Conservation (phyloP, 2,888 invertebrate species). For the Prenolepis imparis region DNA sequence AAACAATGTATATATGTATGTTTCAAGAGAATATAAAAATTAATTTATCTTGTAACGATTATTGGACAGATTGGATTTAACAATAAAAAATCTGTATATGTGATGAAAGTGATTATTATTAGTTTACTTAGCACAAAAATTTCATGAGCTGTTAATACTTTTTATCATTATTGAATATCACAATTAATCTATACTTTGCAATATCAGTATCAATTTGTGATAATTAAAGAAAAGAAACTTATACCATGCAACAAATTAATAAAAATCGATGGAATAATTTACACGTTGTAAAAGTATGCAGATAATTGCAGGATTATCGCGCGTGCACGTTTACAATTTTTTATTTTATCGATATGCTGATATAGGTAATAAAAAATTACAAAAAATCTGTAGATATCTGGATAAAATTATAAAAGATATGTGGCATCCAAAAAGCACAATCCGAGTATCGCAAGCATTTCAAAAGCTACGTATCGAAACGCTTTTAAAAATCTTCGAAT, state of each 20-base stretch:
- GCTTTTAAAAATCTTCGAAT: conserved; percentile 20
- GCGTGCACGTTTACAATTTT: not conserved
- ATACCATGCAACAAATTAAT: not conserved
- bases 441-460: conserved; percentile 3
- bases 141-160: not conserved
- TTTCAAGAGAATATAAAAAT: not conserved
- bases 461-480: conserved; percentile 28
- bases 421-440: not conserved
- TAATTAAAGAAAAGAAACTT: not conserved
- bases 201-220: not conserved
- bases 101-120: conserved; percentile 26
- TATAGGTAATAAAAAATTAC: not conserved
- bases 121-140: conserved; percentile 4
- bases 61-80: not conserved
- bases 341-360: not conserved
- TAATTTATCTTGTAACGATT: conserved; percentile 3
- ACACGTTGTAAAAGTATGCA: not conserved
- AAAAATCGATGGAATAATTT: conserved; percentile 11
- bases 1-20: not conserved
- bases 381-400: not conserved
- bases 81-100: not conserved
- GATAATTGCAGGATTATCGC: not conserved
- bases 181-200: not conserved
- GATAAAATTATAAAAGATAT: conserved; percentile 9
- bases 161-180: not conserved